Base-by-base conservation (phyloP, 1,140 invertebrate species). In the Bilobella aurantiaca region DNA sequence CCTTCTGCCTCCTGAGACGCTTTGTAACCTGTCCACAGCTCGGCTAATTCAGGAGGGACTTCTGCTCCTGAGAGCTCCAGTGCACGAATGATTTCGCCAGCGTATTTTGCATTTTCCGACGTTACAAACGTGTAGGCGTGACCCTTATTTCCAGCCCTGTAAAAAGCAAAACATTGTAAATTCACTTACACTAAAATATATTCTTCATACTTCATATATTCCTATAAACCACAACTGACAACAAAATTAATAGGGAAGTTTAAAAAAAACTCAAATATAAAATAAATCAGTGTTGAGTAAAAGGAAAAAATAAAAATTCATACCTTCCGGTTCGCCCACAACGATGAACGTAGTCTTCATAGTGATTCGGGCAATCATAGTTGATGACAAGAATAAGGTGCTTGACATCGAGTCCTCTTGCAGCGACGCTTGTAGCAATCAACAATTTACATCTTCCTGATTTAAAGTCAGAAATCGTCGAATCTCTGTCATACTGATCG, bases 341-440 rank as follows among this genome's bases (percentile, higher is more conserved):
- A 74, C 97, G 82, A 78, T 99, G 97, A 12, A 99, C 96, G 78
- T 99, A 99, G 79, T 99, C 97, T 80, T 99, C 97, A 76, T 99
- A 99, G 79, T 99, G 97, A 81, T 99, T 99, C 0, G 97, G 97
- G 76, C 95, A 98, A 79, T 99, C 96, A 78, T 98, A 99, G 79
- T 99, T 99, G 0, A 99, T 87, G 1, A 99, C 97, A 1, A 99
- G 79, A 70, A 98, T 96, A 1, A 99, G 82, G 74, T 99, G 93
- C 76, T 98, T 98, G 0, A 99, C 96, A 79, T 99, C 97, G 5
- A 99, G 80, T 0, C 97, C 97, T 69, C 97, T 80, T 0, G 96
- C 96, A 12, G 95, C 95, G 0, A 99, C 95, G 14, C 94, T 98
- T 0, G 96, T 99, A 0, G 70, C 70, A 3, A 86, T 83, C 74